Evolutionary conservation across 1,140 invertebrate species (phyloP).

Genomic region (Lordiphosa collinella): DNA sequence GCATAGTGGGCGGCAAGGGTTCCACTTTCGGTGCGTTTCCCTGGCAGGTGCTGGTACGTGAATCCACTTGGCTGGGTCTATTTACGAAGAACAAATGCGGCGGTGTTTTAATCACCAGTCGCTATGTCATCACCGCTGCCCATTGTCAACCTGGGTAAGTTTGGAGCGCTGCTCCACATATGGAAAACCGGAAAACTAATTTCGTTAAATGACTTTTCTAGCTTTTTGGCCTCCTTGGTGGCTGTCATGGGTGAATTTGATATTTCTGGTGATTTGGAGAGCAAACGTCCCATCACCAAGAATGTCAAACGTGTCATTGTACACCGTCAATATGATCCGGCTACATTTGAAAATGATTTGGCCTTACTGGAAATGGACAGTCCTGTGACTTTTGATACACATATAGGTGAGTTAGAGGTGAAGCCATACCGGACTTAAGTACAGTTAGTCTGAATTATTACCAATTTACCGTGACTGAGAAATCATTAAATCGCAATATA

Average conservation of each 20-base stretch:
- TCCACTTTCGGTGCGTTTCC: slow-evolving; percentile 93
- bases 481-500: too few relatives aligned
- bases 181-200: not conserved
- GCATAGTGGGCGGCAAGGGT: slow-evolving; percentile 94
- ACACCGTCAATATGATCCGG: slow-evolving; percentile 92
- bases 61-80: slow-evolving; percentile 94
- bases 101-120: slow-evolving; percentile 92
- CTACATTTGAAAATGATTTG: slow-evolving; percentile 94
- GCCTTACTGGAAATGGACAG: slow-evolving; percentile 91
- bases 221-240: slow-evolving; percentile 92
- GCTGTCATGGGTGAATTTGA: slow-evolving; percentile 95
- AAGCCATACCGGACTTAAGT: too few relatives aligned
- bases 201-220: slow-evolving; percentile 60
- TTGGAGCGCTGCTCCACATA: not conserved
- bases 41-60: slow-evolving; percentile 95
- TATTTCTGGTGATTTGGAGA: slow-evolving; percentile 90
- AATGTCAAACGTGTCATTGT: slow-evolving; percentile 94
- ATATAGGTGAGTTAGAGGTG: slow-evolving; percentile 84
- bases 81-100: slow-evolving; percentile 98
- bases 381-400: slow-evolving; percentile 90
- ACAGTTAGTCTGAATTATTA: too few relatives aligned
- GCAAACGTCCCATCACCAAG: slow-evolving; percentile 87
- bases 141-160: slow-evolving; percentile 96
- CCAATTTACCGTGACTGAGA: too few relatives aligned
- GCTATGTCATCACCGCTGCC: slow-evolving; percentile 93